Percentiles rank a stretch among this genome's conserved stretches.
Evolutionary conservation across 2,113 vertebrate species (phyloP).

Genomic region (human (Homo sapiens)): DNA sequence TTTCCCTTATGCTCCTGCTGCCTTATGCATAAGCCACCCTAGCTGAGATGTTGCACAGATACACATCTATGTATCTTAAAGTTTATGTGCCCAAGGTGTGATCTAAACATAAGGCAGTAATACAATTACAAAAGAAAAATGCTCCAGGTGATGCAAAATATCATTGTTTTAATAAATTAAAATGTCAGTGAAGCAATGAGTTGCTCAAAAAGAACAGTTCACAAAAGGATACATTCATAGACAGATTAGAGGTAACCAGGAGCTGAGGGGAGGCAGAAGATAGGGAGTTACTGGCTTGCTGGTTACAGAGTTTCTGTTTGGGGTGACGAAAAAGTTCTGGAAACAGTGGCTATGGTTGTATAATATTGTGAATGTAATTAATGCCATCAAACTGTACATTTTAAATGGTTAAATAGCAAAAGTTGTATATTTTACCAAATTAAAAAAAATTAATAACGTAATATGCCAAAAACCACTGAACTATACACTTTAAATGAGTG

Average conservation of each 20-base stretch:
- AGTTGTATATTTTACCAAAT: background rate
- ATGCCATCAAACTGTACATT: background rate
- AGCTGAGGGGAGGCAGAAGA: accelerated
- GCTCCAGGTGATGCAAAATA: background rate
- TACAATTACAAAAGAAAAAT: background rate
- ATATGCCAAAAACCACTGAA: background rate
- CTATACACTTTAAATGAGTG: background rate
- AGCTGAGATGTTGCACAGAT: background rate
- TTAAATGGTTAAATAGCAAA: background rate
- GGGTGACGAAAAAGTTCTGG: background rate
- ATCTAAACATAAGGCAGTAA: background rate
- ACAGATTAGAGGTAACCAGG: background rate
- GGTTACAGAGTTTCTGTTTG: background rate
- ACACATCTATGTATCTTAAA: background rate
- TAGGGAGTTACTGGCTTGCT: background rate
- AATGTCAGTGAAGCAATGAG: background rate
- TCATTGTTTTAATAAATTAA: background rate
- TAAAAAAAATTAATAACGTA: background rate
- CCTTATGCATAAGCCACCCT: background rate
- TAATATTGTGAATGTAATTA: background rate
- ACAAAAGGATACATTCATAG: background rate
- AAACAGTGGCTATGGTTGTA: background rate
- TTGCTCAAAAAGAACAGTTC: background rate
- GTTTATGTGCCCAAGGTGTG: background rate
- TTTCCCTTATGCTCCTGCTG: too few relatives aligned